Evolutionary conservation across 2,113 vertebrate species (phyloP), one percentile per base, ranked within the genome.

Genomic region (Climacteris rufus): DNA sequence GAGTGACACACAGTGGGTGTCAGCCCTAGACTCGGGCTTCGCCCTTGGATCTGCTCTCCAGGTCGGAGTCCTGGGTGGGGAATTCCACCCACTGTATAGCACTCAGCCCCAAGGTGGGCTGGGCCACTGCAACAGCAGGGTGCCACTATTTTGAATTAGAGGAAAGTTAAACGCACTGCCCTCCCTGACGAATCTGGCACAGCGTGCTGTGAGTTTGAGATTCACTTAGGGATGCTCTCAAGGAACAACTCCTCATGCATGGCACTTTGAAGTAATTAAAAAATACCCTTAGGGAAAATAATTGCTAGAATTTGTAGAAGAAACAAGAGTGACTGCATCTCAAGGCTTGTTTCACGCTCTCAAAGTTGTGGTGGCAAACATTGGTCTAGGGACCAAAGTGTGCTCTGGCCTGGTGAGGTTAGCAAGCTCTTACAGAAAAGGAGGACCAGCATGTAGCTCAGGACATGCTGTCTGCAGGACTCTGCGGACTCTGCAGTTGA

Each of bases 111-210:
- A n/a, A n/a, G n/a, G n/a, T n/a, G n/a, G n/a, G n/a, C n/a, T n/a
- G n/a, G n/a, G n/a, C n/a, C 65, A 60, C 0, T 0, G 11, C 13
- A 56, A 60, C 0, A 0, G 11, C 13, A 56, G 6, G 8, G 11
- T 1, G 2, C 31, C 40, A 33, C 5, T 68, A 1, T 59, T 63
- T 88, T 54, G 11, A 18, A 44, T 13, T 3, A 39, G 19, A 69
- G 7, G 19, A 5, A 80, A 44, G 30, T 15, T 40, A 27, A 64
- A 83, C 35, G 6, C 7, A 63, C 68, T 85, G 3, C 7, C 27
- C 11, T 88, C 10, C 23, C 15, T 82, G 35, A 18, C 35, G 42
- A 53, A 4, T 28, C 35, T 75, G 33, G 11, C 16, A 45, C 7
- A 9, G 39, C 33, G 35, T 56, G 19, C 22, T 54, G 3, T 39